A percentile compares a stretch with the other conserved stretches of the same genome.
These are phyloP conservation scores for Scytalopus superciliaris DNA, from an alignment of 2,113 vertebrate genomes.

Conservation along the genomic window DNA sequence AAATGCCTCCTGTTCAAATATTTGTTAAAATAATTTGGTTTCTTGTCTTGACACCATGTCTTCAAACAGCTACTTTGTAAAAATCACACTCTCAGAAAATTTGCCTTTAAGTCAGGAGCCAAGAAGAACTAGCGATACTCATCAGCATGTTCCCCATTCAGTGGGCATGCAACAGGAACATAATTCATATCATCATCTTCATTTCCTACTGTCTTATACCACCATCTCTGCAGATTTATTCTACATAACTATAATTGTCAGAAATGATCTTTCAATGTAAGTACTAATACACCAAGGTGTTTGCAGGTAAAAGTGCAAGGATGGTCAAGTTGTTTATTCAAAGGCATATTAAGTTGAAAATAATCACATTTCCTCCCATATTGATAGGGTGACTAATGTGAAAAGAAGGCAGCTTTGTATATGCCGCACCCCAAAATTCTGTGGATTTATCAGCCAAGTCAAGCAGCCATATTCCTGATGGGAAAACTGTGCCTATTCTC, in stretches of 20 bases:
- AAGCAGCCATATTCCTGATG: neutral
- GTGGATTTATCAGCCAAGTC: neutral
- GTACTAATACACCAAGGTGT: neutral
- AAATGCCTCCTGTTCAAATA: neutral
- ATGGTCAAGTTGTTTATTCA: neutral
- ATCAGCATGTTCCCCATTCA: fast-evolving
- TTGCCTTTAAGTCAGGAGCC: neutral
- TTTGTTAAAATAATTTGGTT: neutral
- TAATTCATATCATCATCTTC: fast-evolving
- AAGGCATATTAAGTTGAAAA: neutral
- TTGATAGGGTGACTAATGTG: neutral
- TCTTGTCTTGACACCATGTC: neutral
- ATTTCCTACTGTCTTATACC: neutral
- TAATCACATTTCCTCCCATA: neutral
- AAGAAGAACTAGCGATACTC: neutral
- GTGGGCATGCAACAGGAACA: neutral
- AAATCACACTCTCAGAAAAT: neutral
- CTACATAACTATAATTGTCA: neutral
- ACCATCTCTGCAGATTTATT: neutral
- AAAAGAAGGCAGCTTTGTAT: neutral
- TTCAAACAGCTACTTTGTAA: neutral
- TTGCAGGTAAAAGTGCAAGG: neutral
- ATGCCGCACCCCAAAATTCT: neutral
- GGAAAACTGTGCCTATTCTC: neutral
- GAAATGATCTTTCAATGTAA: neutral